Base-by-base conservation (phyloP, 1,140 invertebrate genomes). In the Drosophila sproati region DNA sequence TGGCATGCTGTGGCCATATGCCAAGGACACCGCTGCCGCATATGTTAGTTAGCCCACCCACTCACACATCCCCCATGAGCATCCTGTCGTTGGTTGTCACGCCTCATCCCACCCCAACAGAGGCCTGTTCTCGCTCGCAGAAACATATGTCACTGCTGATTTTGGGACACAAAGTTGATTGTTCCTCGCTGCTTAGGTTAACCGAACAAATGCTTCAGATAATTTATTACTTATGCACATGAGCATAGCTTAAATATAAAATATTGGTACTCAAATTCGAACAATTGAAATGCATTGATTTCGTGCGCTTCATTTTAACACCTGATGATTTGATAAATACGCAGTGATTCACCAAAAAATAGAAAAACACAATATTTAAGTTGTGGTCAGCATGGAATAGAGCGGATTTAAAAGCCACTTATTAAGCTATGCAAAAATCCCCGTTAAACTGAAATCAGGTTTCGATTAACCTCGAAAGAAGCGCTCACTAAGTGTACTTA, bases 11-110 rank as follows among this genome's bases (percentile, higher is more conserved):
- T 35, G 37, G 52, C 31, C 52, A 48, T 48, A 43, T 57, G 35
- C 32, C 54, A 67, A 51, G 20, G 47, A 52, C 69, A 37, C 34
- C 56, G 45, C 28, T 28, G 51, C 31, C 37, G 32, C 71, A 68
- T 48, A 60, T 61, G 64, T 32, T 59, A 34, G 31, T 48, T 29
- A 47, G 39, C 29, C 35, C 41, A 8, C 55, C 39, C 63, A 67
- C 54, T 5, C 28, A 32, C 2, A 35, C 5, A 37, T 12, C 31
- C 31, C 50, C 3, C 29, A 10, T 20, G 20, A 20, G 20, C 20
- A 20, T 20, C 20, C 20, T 20, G 20, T 20, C 20, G 20, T 20
- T 31, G 41, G 39, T 34, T n/a, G 20, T 20, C 20, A 20, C 20
- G 20, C 20, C 45, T 47, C 34, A 7, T 31, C 8, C 55, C 66